Evolutionary conservation across 2,888 invertebrate genomes (phyloP), one percentile per base, ranked within the genome.

Genomic region (Invenusta paracnida): DNA sequence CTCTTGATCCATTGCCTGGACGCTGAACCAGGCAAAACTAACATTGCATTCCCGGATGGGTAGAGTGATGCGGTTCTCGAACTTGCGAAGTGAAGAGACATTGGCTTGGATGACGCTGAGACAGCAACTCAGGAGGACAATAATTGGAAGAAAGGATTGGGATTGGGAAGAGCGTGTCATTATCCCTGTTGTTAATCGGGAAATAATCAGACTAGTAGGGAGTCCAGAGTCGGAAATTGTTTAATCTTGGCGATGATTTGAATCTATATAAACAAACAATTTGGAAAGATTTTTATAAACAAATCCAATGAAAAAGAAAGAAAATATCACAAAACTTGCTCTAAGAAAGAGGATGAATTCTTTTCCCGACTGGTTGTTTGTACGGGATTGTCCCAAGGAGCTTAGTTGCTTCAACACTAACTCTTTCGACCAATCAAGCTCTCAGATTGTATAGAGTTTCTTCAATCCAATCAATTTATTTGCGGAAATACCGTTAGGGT

Each of bases 381-480:
- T n/a, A n/a, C n/a, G n/a, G n/a, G n/a, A n/a, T n/a, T n/a, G n/a
- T n/a, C n/a, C n/a, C n/a, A n/a, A n/a, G n/a, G n/a, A n/a, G n/a
- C n/a, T n/a, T n/a, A n/a, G n/a, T n/a, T 48, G 11, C 5, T 48
- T 17, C 48, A 48, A 17, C 5, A 25, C 17, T 5, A 73, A n/a
- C 2, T 13, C 25, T 25, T 73, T 23, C 23, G 27, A 73, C 73
- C 73, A 73, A 73, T 73, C 73, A 73, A n/a, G n/a, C n/a, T n/a
- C 27, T 2, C 2, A 25, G 73, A 23, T 5, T n/a, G 73, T 25
- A 73, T 73, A n/a, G 25, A 13, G 73, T 25, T 73, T 73, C 27
- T 25, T 25, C 73, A 73, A 73, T 25, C 73, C 73, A 73, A 73
- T 73, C 73, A 73, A 73, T 73, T 5, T 73, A 73, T 23, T 73